phyloP scores from a whole-genome alignment of 2,888 invertebrate genomes.

The Synanthedon vespiformis region DNA sequence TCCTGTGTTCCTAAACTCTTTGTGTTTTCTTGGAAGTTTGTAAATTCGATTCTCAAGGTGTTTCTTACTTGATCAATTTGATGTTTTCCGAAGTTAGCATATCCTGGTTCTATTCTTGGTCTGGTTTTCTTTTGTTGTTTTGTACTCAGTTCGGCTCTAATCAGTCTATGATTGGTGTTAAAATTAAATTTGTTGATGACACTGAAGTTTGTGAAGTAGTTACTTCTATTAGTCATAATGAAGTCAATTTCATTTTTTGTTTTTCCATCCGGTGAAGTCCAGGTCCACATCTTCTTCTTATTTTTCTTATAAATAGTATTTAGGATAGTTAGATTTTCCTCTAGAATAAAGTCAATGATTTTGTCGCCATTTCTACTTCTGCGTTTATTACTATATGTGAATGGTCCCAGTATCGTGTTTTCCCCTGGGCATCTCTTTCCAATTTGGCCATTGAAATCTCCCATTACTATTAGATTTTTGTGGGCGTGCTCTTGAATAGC shows the following conservation, averaged over 20 bases:
- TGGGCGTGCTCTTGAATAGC: no score
- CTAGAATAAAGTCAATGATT: conserved; percentile 5
- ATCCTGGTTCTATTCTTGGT: conserved; percentile 7
- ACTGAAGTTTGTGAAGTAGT: conserved; percentile 1
- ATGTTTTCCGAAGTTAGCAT: conserved; percentile 1
- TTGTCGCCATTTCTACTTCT: conserved; percentile 14
- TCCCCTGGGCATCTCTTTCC: conserved; percentile 5
- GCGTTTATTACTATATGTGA: conserved; percentile 6
- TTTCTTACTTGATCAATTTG: no score
- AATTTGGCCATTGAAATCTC: conserved; percentile 1
- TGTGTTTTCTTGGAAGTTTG: no score
- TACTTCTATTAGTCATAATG: no score
- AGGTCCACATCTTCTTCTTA: no score
- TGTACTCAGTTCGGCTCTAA: conserved; percentile 13
- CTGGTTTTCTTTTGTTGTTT: conserved; percentile 12
- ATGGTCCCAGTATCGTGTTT: conserved; percentile 3
- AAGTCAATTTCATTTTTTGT: no score
- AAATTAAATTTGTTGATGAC: conserved; percentile 4
- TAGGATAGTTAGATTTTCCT: conserved; percentile 8
- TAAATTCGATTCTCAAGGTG: no score
- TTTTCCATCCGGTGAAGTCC: no score
- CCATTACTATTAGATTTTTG: no score
- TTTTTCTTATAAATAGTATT: conserved; percentile 5
- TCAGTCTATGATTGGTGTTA: conserved; percentile 5
- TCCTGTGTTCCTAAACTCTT: no score